Evolutionary conservation across 35 echinoderm and acorn worm species (phyloP).

Genomic region (Apostichopus parvimensis): DNA sequence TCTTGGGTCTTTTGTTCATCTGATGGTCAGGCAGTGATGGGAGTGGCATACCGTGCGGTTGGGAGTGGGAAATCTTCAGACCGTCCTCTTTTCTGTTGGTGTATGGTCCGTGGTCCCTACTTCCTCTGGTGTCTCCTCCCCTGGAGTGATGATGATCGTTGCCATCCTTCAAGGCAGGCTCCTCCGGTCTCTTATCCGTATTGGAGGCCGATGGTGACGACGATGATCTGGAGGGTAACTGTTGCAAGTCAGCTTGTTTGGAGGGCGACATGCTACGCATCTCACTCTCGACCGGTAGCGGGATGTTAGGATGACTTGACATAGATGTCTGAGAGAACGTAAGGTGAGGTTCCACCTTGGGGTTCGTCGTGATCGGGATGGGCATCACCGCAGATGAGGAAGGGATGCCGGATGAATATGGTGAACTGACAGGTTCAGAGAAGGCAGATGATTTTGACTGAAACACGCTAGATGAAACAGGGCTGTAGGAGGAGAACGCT

Average conservation of each 20-base stretch:
- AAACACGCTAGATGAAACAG: slow-evolving; percentile 18
- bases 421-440: slow-evolving; percentile 32
- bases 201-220: neutral
- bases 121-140: neutral
- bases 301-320: slow-evolving; percentile 27
- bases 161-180: neutral
- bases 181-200: neutral
- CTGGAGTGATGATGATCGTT: neutral
- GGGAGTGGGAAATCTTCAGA: neutral
- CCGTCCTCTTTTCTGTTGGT: neutral
- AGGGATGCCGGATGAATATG: slow-evolving; percentile 12
- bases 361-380: slow-evolving; percentile 25
- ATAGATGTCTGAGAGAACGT: slow-evolving; percentile 26
- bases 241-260: slow-evolving; percentile 5
- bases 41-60: neutral
- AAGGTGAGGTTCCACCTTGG: slow-evolving; percentile 28
- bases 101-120: neutral
- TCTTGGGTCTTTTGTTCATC: slow-evolving; percentile 27
- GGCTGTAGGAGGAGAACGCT: slow-evolving; percentile 7
- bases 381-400: slow-evolving; percentile 10
- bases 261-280: neutral
- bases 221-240: neutral
- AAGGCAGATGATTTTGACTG: slow-evolving; percentile 40
- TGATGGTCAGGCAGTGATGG: neutral
- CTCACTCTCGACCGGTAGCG: neutral